A percentile compares a stretch with the other conserved stretches of the same genome.
Conservation (phyloP, 2,888 invertebrate species). For the Tipula vernalis region DNA sequence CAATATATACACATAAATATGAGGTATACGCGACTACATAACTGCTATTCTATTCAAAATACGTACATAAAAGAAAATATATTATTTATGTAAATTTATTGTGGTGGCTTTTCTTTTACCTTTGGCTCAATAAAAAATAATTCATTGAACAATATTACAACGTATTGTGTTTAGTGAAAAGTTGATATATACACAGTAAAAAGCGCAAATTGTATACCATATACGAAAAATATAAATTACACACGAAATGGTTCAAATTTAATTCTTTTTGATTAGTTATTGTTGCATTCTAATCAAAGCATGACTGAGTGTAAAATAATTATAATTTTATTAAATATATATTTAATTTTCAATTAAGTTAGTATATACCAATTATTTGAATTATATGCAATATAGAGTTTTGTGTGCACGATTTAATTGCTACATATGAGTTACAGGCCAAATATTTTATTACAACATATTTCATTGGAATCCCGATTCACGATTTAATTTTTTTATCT, state of each 20-base stretch:
- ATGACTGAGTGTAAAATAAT: neutral
- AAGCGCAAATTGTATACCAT: neutral
- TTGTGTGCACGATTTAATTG: too few species aligned
- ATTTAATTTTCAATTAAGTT: neutral
- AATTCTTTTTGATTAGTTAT: neutral
- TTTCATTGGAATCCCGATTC: too few species aligned
- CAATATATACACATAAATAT: neutral
- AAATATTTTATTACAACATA: too few species aligned
- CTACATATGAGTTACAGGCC: too few species aligned
- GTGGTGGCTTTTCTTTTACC: neutral
- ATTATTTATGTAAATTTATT: neutral
- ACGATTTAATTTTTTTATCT: too few species aligned
- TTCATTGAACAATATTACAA: neutral
- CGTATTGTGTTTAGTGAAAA: neutral
- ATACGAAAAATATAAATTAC: neutral
- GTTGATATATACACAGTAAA: neutral
- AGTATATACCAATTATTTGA: neutral
- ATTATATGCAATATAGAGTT: too few species aligned
- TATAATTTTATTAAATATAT: neutral
- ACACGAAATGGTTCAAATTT: neutral
- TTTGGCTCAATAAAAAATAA: neutral
- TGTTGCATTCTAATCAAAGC: neutral
- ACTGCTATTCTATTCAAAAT: neutral
- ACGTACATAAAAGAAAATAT: neutral
- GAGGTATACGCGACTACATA: neutral